phyloP scores from a whole-genome alignment of 1,140 invertebrate species.

The Listronotus oregonensis region DNA sequence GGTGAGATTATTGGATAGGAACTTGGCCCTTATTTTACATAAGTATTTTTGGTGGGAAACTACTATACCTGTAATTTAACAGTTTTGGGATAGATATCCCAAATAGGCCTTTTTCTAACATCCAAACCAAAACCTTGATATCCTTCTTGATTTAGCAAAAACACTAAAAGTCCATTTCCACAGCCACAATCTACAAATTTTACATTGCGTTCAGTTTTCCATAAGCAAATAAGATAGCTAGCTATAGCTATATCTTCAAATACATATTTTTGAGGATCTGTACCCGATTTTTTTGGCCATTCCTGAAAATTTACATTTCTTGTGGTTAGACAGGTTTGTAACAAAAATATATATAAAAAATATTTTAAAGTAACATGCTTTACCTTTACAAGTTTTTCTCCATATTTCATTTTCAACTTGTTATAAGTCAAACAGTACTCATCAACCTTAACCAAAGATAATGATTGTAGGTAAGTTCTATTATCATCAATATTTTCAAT shows the following conservation, averaged over 20 bases:
- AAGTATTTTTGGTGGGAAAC: too few relatives aligned
- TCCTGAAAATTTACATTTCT: constrained; percentile 58
- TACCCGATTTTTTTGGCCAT: constrained; percentile 80
- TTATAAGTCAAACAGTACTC: constrained; percentile 76
- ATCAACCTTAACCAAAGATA: constrained; percentile 70
- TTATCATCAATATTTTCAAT: constrained; percentile 53
- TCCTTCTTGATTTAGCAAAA: constrained; percentile 85
- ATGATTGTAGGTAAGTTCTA: constrained; percentile 61
- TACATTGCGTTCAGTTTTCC: constrained; percentile 66
- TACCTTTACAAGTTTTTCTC: constrained; percentile 71
- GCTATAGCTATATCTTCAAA: constrained; percentile 97
- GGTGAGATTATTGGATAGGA: too few relatives aligned
- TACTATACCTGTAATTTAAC: constrained; percentile 56
- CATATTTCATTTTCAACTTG: constrained; percentile 80
- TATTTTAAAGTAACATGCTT: too few relatives aligned
- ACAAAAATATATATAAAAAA: not conserved
- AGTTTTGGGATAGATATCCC: constrained; percentile 75
- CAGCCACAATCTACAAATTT: constrained; percentile 94
- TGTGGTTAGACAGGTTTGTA: not conserved
- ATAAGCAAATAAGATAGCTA: constrained; percentile 84
- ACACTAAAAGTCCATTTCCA: constrained; percentile 94
- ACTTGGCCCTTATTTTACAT: too few relatives aligned
- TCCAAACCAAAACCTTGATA: constrained; percentile 88
- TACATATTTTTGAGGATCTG: constrained; percentile 93
- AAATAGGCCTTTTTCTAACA: constrained; percentile 86